These are phyloP conservation scores for Psilopogon haemacephalus DNA, from an alignment of 2,113 vertebrate genomes.

Conservation along the genomic window DNA sequence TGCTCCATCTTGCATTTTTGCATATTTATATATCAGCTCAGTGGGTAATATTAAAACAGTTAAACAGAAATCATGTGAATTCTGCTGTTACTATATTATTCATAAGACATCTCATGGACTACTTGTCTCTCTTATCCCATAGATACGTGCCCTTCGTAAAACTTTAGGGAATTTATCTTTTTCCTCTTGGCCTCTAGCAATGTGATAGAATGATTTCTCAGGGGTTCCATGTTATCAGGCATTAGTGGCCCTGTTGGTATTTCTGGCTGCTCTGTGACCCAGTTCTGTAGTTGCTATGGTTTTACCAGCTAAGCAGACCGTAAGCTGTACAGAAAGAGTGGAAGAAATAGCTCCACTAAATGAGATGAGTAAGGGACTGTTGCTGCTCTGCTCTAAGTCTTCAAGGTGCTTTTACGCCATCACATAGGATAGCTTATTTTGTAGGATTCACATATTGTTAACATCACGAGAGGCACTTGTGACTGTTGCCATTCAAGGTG, in stretches of 20 bases:
- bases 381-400: background rate
- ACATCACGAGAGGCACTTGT: background rate
- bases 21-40: background rate
- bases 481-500: background rate
- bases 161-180: background rate
- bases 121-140: background rate
- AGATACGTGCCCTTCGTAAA: fast-evolving
- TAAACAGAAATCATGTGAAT: background rate
- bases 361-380: background rate
- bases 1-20: background rate
- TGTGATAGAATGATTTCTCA: background rate
- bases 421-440: background rate
- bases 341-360: background rate
- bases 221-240: background rate
- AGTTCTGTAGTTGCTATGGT: background rate
- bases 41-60: background rate
- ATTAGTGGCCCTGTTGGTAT: background rate
- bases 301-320: background rate
- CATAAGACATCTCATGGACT: background rate
- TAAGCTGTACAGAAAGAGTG: background rate
- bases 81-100: background rate
- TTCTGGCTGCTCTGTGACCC: background rate
- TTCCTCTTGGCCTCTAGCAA: background rate
- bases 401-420: background rate
- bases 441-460: background rate